These are phyloP conservation scores for Halcyon malimbica DNA, from an alignment of 2,113 vertebrate species.

Conservation along the genomic window DNA sequence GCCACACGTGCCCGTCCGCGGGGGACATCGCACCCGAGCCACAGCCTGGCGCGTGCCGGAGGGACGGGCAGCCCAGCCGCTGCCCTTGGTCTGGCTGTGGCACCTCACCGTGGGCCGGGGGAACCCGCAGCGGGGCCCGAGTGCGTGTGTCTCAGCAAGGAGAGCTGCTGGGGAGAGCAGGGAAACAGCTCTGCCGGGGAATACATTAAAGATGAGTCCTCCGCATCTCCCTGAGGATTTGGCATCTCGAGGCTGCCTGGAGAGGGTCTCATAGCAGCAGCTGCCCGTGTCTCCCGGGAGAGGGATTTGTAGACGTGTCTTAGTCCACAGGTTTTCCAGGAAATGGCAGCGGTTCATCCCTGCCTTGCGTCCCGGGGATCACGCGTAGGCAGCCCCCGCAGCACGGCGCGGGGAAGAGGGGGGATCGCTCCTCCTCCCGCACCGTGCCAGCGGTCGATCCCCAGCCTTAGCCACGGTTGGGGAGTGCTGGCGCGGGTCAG, in stretches of 20 bases:
- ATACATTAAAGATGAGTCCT: not conserved
- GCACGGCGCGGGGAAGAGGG: not conserved
- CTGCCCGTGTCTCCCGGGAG: fast-evolving
- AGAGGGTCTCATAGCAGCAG: not conserved
- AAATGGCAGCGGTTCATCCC: fast-evolving
- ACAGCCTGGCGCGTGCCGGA: fast-evolving
- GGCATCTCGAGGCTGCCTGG: not conserved
- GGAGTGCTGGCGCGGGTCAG: not conserved
- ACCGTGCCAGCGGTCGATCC: not conserved
- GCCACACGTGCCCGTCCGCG: not conserved
- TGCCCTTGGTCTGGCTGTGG: no score
- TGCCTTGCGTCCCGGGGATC: fast-evolving
- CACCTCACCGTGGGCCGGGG: fast-evolving
- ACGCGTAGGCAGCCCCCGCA: not conserved
- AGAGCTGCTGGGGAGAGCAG: not conserved
- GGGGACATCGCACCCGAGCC: fast-evolving
- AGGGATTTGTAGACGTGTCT: not conserved
- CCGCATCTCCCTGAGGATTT: not conserved
- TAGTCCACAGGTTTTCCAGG: fast-evolving
- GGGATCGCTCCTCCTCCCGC: fast-evolving
- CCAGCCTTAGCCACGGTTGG: not conserved
- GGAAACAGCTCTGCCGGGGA: not conserved
- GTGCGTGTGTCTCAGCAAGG: not conserved
- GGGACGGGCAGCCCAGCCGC: fast-evolving
- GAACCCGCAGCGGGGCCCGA: fast-evolving